phyloP scores from a whole-genome alignment of 2,797 vertebrate species.

The Hypotaenidia okinawae region DNA sequence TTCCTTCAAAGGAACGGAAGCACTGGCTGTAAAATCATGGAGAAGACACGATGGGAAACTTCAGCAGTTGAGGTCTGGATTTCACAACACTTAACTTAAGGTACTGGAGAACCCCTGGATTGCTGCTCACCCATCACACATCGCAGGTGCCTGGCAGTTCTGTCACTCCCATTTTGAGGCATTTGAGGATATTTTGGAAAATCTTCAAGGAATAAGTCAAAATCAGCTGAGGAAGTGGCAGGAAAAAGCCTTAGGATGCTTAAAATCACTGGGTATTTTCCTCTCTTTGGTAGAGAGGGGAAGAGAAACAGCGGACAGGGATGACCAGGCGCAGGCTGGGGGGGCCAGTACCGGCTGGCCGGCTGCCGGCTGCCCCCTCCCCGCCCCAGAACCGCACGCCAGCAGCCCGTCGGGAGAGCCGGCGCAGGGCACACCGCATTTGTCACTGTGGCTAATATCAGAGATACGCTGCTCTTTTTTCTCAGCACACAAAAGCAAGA shows the following conservation, averaged over 20 bases:
- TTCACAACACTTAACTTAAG: background rate
- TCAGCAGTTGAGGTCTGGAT: background rate
- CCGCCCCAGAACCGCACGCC: background rate
- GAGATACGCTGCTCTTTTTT: constrained; percentile 77
- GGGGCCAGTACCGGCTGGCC: too few species aligned
- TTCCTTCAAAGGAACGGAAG: background rate
- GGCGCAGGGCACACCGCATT: constrained; percentile 73
- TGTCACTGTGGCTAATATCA: constrained; percentile 77
- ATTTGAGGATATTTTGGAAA: background rate
- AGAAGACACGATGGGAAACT: background rate
- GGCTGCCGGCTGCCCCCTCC: background rate
- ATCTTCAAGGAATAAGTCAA: background rate
- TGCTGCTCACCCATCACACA: background rate
- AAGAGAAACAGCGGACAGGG: background rate
- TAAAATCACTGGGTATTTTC: background rate
- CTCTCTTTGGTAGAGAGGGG: background rate
- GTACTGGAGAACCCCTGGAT: background rate
- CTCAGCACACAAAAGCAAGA: constrained; percentile 84
- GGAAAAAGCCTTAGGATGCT: background rate
- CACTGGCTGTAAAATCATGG: background rate
- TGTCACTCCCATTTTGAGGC: background rate
- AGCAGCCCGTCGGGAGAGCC: background rate
- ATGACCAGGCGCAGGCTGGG: fast-evolving
- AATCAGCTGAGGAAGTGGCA: background rate
- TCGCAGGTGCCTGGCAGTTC: fast-evolving